Evolutionary conservation across 1,140 invertebrate genomes (phyloP), one percentile per base, ranked within the genome.

Genomic region (Pachypsylla venusta): DNA sequence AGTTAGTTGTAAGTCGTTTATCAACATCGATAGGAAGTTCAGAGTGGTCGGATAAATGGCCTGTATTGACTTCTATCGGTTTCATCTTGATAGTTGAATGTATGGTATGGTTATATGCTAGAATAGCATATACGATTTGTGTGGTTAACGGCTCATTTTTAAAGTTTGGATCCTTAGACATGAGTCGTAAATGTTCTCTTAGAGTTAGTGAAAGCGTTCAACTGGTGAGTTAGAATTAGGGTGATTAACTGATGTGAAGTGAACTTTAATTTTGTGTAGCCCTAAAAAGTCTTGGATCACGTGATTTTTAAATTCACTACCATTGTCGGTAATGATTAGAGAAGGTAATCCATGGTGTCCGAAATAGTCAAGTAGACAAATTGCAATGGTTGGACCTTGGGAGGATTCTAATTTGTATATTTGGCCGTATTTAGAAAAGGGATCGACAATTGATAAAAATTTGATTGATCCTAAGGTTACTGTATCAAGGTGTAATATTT

Each of bases 161-260:
- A 2, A 13, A 27, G 13, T 65, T 60, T 10, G 62, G 57, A 22
- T 48, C n/a, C 19, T 62, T 30, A 13, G 61, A 28, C 53, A 58
- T 67, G 19, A 59, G 25, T 39, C 53, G 10, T 12, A 61, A 28
- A 40, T 61, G 55, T 13, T 58, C 40, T 19, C 24, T 19, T n/a
- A 63, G 25, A 4, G 39, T 42, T 1, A 14, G 58, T 63, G 56
- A 5, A 14, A 27, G 25, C 60, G 35, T 56, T 63, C 62, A 4
- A 61, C 7, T 10, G 16, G 60, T 13, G 69, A 71, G 53, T 68
- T 69, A 4, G 66, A 69, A 64, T 72, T 65, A 20, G 70, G 70
- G 35, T 72, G 68, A 63, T 74, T 74, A n/a, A 68, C 63, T 5
- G 68, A 70, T 22, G 67, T 73, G 5, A 16, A 20, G 1, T 40